Conservation (phyloP, 2,113 vertebrate species). For the Siphamia tubifer region DNA sequence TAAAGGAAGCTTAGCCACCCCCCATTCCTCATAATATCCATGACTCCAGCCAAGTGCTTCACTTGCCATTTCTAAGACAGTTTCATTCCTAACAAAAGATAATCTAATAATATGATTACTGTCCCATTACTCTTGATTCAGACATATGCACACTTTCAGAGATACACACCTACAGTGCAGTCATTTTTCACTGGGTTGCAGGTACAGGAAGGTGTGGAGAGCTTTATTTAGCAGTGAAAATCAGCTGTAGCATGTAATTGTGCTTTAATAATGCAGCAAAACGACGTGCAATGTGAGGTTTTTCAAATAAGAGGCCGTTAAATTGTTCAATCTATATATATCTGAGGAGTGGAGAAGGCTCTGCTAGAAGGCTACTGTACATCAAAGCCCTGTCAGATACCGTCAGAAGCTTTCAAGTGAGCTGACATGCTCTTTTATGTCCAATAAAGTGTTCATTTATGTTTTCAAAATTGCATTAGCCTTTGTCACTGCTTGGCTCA, state of each 20-base stretch:
- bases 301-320: constrained; percentile 66
- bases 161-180: constrained; percentile 26
- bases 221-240: constrained; percentile 46
- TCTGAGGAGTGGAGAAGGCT: constrained; percentile 77
- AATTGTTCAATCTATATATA: constrained; percentile 82
- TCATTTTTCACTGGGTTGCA: constrained; percentile 50
- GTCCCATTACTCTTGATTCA: constrained; percentile 65
- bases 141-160: constrained; percentile 31
- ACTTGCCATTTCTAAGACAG: constrained; percentile 54
- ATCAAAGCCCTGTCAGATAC: constrained; percentile 85
- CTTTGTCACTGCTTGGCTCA: constrained; percentile 6
- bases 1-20: constrained; percentile 39
- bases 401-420: constrained; percentile 76
- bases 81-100: constrained; percentile 60
- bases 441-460: constrained; percentile 62
- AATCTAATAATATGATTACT: constrained; percentile 77
- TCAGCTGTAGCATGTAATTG: constrained; percentile 55
- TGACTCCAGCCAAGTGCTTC: constrained; percentile 60
- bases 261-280: constrained; percentile 54
- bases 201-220: constrained; percentile 44
- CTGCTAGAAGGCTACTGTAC: constrained; percentile 69
- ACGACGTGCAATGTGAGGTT: constrained; percentile 38
- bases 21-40: constrained; percentile 69
- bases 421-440: constrained; percentile 60
- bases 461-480: constrained; percentile 47